phyloP scores from a whole-genome alignment of 1,140 invertebrate genomes.

The Drosophila neocordata region DNA sequence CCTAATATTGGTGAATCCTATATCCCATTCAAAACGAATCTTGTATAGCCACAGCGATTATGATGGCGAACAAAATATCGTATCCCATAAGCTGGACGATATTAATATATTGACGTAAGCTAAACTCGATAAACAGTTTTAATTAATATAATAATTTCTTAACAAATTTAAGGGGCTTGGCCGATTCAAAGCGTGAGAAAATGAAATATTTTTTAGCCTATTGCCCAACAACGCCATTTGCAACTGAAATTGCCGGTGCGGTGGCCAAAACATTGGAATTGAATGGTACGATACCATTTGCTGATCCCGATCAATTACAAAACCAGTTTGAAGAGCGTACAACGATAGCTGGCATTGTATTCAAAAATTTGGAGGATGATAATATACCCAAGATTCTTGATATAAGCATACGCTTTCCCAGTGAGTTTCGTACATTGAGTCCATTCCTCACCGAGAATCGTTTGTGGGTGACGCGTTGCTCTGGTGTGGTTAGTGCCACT shows the following conservation, averaged over 20 bases:
- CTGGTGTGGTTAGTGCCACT: slow-evolving; percentile 40
- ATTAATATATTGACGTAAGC: slow-evolving; percentile 60
- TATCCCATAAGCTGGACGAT: slow-evolving; percentile 45
- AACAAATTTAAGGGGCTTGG: slow-evolving; percentile 14
- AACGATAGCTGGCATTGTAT: slow-evolving; percentile 53
- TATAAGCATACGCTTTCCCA: slow-evolving; percentile 61
- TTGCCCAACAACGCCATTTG: slow-evolving; percentile 32
- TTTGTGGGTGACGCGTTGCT: slow-evolving; percentile 67
- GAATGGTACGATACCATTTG: slow-evolving; percentile 30
- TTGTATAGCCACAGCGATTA: slow-evolving; percentile 35
- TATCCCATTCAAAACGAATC: slow-evolving; percentile 46
- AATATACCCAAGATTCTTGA: slow-evolving; percentile 30
- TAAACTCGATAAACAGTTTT: background rate
- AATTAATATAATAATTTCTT: no score
- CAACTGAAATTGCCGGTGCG: background rate
- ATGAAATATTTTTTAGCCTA: slow-evolving; percentile 49
- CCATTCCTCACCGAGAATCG: slow-evolving; percentile 60
- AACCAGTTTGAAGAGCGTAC: slow-evolving; percentile 64
- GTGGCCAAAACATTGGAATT: slow-evolving; percentile 45
- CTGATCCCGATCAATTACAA: slow-evolving; percentile 2
- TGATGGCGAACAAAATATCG: slow-evolving; percentile 27
- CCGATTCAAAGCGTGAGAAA: slow-evolving; percentile 58
- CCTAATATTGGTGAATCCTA: slow-evolving; percentile 56
- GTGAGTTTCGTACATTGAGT: slow-evolving; percentile 59
- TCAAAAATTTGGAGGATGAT: background rate